Evolutionary conservation across 92 coral and sea anemone genomes (phyloP).

Genomic region (Bergia sp.): DNA sequence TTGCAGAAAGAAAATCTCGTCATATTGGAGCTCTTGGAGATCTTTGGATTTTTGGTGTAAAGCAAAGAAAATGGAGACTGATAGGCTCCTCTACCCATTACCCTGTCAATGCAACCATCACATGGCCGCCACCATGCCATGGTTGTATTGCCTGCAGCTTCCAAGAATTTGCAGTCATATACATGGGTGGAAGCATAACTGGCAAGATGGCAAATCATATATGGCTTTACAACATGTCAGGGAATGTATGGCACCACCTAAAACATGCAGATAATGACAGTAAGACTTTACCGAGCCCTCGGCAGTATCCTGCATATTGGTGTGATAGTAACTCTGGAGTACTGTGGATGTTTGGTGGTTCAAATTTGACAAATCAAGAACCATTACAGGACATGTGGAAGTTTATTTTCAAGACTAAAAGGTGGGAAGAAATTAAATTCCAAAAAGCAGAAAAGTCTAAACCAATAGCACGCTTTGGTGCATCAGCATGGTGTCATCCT

Average conservation of each 20-base stretch:
- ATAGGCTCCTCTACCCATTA: constrained; percentile 1
- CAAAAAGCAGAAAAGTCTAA: neutral
- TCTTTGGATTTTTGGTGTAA: constrained; percentile 72
- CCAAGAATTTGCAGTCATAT: constrained; percentile 59
- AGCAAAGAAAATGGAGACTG: constrained; percentile 58
- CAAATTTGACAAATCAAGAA: constrained; percentile 27
- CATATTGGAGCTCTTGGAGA: constrained; percentile 56
- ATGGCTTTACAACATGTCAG: constrained; percentile 70
- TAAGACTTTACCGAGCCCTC: constrained; percentile 45
- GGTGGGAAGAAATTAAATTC: constrained; percentile 58
- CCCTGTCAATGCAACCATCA: constrained; percentile 4
- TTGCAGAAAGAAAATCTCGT: constrained; percentile 26
- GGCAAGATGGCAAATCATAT: constrained; percentile 30
- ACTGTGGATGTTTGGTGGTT: constrained; percentile 83
- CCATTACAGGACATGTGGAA: constrained; percentile 75
- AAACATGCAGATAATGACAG: constrained; percentile 18
- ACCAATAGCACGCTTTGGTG: constrained; percentile 56
- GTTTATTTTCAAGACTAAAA: constrained; percentile 55
- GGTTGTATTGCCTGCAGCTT: constrained; percentile 73
- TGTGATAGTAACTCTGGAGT: constrained; percentile 66
- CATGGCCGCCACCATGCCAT: constrained; percentile 63
- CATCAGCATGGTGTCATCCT: constrained; percentile 72
- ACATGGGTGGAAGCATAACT: constrained; percentile 49
- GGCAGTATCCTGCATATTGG: constrained; percentile 76
- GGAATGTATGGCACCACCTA: constrained; percentile 60